Evolutionary conservation across 2,888 invertebrate genomes (phyloP).

Genomic region (Melanargia galathea): DNA sequence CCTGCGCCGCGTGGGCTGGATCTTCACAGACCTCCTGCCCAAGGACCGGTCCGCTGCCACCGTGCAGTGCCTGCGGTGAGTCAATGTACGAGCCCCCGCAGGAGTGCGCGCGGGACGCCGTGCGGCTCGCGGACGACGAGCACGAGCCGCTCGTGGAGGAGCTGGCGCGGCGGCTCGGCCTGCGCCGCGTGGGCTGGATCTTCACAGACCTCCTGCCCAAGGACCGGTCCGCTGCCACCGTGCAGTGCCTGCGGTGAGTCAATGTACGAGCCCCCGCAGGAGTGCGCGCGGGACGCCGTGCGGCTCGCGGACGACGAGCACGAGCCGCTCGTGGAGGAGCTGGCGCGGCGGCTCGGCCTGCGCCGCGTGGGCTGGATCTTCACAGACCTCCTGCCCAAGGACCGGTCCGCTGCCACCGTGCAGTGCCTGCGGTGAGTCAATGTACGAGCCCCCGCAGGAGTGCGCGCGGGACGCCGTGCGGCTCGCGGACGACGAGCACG

Average conservation of each 20-base stretch:
- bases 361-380: slow-evolving; percentile 97
- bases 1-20: slow-evolving; percentile 95
- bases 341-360: slow-evolving; percentile 91
- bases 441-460: slow-evolving; percentile 99
- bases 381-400: slow-evolving; percentile 96
- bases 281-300: slow-evolving; percentile 87
- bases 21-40: slow-evolving; percentile 97
- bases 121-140: slow-evolving; percentile 84
- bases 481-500: slow-evolving; percentile 85
- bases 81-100: slow-evolving; percentile 99
- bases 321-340: slow-evolving; percentile 86
- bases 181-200: slow-evolving; percentile 96
- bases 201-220: slow-evolving; percentile 98
- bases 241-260: slow-evolving; percentile 86
- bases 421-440: slow-evolving; percentile 86
- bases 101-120: slow-evolving; percentile 88
- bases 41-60: slow-evolving; percentile 92
- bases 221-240: slow-evolving; percentile 92
- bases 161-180: slow-evolving; percentile 89
- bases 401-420: slow-evolving; percentile 92
- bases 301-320: slow-evolving; percentile 85
- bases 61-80: slow-evolving; percentile 86
- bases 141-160: slow-evolving; percentile 86
- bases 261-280: slow-evolving; percentile 99
- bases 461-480: slow-evolving; percentile 87